Evolutionary conservation across 2,113 vertebrate species (phyloP), one percentile per base, ranked within the genome.

Genomic region (Tachuris rubrigastra): DNA sequence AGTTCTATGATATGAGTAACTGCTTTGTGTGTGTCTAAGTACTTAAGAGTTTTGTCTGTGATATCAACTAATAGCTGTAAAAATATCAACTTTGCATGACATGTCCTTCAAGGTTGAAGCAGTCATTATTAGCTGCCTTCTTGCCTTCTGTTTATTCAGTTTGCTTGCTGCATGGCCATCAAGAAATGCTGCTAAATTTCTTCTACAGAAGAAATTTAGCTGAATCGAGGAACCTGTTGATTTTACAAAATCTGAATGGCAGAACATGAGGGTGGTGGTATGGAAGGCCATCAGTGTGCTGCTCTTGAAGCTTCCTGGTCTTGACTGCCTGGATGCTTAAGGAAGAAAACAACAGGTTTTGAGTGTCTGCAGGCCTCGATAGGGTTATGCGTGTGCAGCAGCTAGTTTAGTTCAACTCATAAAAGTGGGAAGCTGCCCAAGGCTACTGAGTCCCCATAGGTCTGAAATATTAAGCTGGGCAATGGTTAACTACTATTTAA

Each of bases 401-500:
- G 83, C 19, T 68, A 41, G 59, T 81, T 84, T n/a, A 47, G 60
- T 75, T 90, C 59, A 63, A 86, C 46, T 74, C 62, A 3, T 17
- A n/a, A 27, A 91, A 94, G 93, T 47, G 50, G 46, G 81, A 74
- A 81, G 76, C 60, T 84, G 47, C 76, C 30, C 73, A 81, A 83
- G 55, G 74, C 59, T 87, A 33, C 27, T 42, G 42, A 80, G 37
- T 79, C 33, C 27, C 6, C 6, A 23, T 25, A 53, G 47, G 42
- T 85, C 81, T 85, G 81, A 74, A 90, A 91, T 91, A 88, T 0
- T 49, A 85, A 79, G 59, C 50, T 76, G 65, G 50, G 35, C 79
- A 92, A 59, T 89, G 65, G 93, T 86, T 92, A 93, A 81, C 83
- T 87, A 25, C 28, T 73, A 13, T 42, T 89, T 91, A 89, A 86